Evolutionary conservation across 2,888 invertebrate genomes (phyloP).

Genomic region (Troglohyphantes excavatus): DNA sequence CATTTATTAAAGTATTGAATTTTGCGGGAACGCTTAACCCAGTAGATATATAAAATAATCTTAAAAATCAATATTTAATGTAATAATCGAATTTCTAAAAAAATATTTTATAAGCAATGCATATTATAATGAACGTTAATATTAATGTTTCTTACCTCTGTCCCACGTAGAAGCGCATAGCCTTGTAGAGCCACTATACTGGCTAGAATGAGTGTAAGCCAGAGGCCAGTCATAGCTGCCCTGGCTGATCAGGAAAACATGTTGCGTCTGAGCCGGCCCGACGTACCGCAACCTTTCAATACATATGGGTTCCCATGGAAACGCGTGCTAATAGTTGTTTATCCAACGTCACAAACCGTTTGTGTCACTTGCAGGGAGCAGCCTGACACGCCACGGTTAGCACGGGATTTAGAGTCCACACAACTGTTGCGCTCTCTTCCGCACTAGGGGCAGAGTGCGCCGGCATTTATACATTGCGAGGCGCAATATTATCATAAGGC

Average conservation of each 20-base stretch:
- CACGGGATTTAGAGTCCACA: conserved; percentile 57
- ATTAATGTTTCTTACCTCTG: conserved; percentile 57
- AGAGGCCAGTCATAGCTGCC: conserved; percentile 68
- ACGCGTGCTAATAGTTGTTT: conserved; percentile 62
- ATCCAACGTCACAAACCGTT: conserved; percentile 73
- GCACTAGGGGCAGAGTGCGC: too few species aligned
- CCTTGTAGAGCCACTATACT: conserved; percentile 46
- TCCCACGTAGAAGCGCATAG: conserved; percentile 28
- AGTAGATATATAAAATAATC: too few species aligned
- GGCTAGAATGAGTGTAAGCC: conserved; percentile 60
- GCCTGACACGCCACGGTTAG: conserved; percentile 66
- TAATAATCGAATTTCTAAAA: too few species aligned
- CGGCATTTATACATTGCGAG: too few species aligned
- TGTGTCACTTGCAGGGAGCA: conserved; percentile 72
- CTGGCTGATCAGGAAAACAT: conserved; percentile 67
- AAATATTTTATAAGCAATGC: too few species aligned
- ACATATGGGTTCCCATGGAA: conserved; percentile 48
- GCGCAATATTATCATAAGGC: too few species aligned
- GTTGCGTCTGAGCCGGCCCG: conserved; percentile 37
- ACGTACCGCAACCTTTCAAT: conserved; percentile 29
- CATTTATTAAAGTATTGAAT: too few species aligned
- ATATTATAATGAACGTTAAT: too few species aligned
- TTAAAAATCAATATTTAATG: too few species aligned
- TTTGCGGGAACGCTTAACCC: too few species aligned
- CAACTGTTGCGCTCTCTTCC: conserved; percentile 44